Conservation (phyloP, 1,140 invertebrate species). For the Procambarus clarkii region DNA sequence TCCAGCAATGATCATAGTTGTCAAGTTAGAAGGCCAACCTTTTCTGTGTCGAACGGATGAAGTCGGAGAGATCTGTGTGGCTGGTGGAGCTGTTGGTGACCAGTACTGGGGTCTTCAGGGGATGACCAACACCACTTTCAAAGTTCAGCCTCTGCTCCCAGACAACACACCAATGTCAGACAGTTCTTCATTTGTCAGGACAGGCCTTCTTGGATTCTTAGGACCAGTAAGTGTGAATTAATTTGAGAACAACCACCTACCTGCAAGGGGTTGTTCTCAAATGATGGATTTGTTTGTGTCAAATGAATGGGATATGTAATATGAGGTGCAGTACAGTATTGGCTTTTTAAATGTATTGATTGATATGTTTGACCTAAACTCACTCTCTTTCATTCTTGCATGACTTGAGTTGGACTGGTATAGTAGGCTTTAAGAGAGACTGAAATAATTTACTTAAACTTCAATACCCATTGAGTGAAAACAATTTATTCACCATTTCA, state of each 20-base stretch:
- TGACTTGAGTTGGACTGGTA: too few relatives aligned
- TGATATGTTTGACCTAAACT: too few relatives aligned
- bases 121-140: slow-evolving; percentile 94
- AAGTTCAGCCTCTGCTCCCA: slow-evolving; percentile 87
- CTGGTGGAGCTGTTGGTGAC: slow-evolving; percentile 91
- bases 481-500: too few relatives aligned
- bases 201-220: slow-evolving; percentile 96
- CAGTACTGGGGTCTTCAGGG: slow-evolving; percentile 98
- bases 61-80: slow-evolving; percentile 98
- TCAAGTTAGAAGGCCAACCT: slow-evolving; percentile 94
- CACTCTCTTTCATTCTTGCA: too few relatives aligned
- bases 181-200: slow-evolving; percentile 93
- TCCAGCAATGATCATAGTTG: slow-evolving; percentile 93
- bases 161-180: slow-evolving; percentile 85
- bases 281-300: too few relatives aligned
- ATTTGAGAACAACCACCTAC: neutral
- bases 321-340: too few relatives aligned
- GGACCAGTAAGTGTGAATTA: slow-evolving; percentile 84
- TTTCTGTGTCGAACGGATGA: slow-evolving; percentile 98
- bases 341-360: too few relatives aligned
- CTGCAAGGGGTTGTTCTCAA: too few relatives aligned
- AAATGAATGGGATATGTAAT: too few relatives aligned
- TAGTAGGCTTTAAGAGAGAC: too few relatives aligned
- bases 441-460: too few relatives aligned
- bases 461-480: too few relatives aligned